Base-by-base conservation (phyloP, 1,140 invertebrate genomes). In the Cepaea nemoralis region DNA sequence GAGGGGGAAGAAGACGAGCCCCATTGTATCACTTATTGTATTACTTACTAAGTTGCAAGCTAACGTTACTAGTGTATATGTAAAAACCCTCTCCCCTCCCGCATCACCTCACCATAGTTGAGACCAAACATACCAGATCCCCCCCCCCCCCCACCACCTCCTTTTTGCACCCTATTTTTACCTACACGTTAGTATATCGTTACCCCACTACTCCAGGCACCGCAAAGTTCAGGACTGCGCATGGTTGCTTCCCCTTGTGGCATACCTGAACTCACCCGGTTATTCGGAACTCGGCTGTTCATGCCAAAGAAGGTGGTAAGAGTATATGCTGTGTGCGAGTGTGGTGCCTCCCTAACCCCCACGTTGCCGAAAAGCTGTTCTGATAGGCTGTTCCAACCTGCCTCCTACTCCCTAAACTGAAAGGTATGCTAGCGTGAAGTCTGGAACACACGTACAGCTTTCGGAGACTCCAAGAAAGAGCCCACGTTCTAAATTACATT, bases 301-400 rank as follows among this genome's bases (percentile, higher is more conserved):
- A 82, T 83, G 83, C 85, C 85, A 85, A 85, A 85, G 82, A 85
- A 82, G 85, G 85, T 71, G 80, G 85, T 84, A 84, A 84, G 77
- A 45, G 48, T 77, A 83, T 84, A 81, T 42, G 50, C 31, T 5
- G 35, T 59, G 59, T 12, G 50, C 39, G 77, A 39, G 81, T 75
- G 77, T 69, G 66, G n/a, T 33, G 37, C 27, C 35, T 5, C 3
- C 22, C 27, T 48, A 42, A 6, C 27, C 40, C 66, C 45, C 76
- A 37, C 27, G 37, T 19, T 40, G 12, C 12, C 22, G 22, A 59
- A 5, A 59, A 59, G n/a, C 69, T 42, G 76, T 33, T 33, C n/a
- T 75, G 59, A 82, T 78, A 76, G 77, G 80, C 67, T 83, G 63
- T 80, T 67, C 55, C 59, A 69, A 24, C 59, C 42, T 70, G 35